Evolutionary conservation across 2,113 vertebrate species (phyloP).

Genomic region (Oreochromis tanganicae): DNA sequence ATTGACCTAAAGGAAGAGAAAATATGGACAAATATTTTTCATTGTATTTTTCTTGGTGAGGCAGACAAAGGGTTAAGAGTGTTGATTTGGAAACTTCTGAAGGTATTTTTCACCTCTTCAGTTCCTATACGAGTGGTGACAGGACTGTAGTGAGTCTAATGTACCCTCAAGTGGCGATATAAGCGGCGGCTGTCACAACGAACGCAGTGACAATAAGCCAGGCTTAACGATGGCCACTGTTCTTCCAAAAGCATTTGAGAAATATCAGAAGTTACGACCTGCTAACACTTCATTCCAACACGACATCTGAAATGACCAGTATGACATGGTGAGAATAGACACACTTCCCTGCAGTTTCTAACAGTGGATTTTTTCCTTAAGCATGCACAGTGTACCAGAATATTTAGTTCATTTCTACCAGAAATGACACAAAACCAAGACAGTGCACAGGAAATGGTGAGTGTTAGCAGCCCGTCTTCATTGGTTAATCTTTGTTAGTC

Average conservation of each 20-base stretch:
- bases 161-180: background rate
- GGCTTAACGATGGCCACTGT: background rate
- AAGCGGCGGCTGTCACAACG: background rate
- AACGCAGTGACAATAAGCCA: background rate
- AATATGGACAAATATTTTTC: too few species aligned
- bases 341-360: background rate
- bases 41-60: too few species aligned
- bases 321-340: background rate
- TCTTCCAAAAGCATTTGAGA: background rate
- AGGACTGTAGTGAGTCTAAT: background rate
- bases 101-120: background rate
- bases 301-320: background rate
- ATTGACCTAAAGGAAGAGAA: too few species aligned
- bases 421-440: background rate
- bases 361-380: slow-evolving; percentile 23
- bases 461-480: slow-evolving; percentile 25
- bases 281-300: background rate
- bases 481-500: slow-evolving; percentile 45
- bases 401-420: slow-evolving; percentile 1
- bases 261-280: background rate
- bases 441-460: background rate
- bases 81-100: background rate
- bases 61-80: too few species aligned
- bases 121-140: fast-evolving
- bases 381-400: slow-evolving; percentile 37